phyloP scores from a whole-genome alignment of 2,113 vertebrate genomes.

The Pelecanus crispus region DNA sequence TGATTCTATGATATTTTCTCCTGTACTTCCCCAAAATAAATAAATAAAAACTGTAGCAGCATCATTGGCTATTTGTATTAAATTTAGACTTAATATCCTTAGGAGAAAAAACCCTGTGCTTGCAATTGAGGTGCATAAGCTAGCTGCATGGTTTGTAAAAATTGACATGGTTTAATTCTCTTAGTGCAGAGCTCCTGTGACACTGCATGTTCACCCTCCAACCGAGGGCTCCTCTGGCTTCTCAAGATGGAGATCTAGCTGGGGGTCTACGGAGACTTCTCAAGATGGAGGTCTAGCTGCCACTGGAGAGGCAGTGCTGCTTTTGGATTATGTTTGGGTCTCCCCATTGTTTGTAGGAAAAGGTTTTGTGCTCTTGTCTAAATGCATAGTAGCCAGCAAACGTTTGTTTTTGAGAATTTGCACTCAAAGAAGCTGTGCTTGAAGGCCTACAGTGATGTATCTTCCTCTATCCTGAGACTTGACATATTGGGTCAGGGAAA shows the following conservation, averaged over 20 bases:
- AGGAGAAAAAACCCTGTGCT: neutral
- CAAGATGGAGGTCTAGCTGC: neutral
- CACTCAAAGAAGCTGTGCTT: neutral
- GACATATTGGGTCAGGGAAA: neutral
- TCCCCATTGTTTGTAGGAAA: neutral
- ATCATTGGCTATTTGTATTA: slow-evolving; percentile 31
- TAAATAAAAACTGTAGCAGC: slow-evolving; percentile 2
- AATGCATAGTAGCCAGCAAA: neutral
- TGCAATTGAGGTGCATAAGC: neutral
- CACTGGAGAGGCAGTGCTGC: neutral
- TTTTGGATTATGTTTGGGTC: neutral
- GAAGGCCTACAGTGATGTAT: neutral
- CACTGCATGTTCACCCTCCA: fast-evolving
- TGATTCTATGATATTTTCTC: slow-evolving; percentile 41
- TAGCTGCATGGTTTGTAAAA: neutral
- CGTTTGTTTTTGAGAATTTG: neutral
- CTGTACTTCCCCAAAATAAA: neutral
- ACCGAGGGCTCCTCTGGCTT: neutral
- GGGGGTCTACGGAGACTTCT: neutral
- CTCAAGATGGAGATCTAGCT: neutral
- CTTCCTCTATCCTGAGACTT: neutral
- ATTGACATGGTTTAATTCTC: neutral
- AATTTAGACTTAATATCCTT: slow-evolving; percentile 6
- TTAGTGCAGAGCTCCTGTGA: neutral
- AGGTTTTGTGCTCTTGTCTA: neutral